A percentile compares a stretch with the other conserved stretches of the same genome.
These are phyloP conservation scores for Dolichallabes microphthalmus DNA, from an alignment of 2,113 vertebrate genomes.

Conservation along the genomic window DNA sequence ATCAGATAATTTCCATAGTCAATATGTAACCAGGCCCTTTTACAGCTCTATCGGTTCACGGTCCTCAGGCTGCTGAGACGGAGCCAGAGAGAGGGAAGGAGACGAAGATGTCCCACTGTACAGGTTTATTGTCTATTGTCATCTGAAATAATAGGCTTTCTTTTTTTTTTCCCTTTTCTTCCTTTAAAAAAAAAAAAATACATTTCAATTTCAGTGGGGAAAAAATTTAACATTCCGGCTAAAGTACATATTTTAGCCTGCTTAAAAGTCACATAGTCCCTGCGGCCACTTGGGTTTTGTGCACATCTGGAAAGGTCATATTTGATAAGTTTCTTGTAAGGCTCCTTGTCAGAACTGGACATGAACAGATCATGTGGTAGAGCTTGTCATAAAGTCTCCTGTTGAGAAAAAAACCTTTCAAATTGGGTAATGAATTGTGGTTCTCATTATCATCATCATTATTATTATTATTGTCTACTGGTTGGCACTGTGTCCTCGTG, in stretches of 20 bases:
- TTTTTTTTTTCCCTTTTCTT: not conserved
- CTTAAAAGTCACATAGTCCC: not conserved
- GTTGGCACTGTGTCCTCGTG: too few relatives aligned
- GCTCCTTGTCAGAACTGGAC: conserved; percentile 9
- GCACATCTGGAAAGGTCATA: conserved; percentile 25
- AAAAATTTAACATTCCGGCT: not conserved
- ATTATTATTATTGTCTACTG: not conserved
- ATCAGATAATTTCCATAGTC: conserved; percentile 53
- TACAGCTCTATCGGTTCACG: conserved; percentile 25
- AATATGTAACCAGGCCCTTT: conserved; percentile 48
- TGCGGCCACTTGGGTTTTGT: conserved; percentile 13
- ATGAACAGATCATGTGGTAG: not conserved
- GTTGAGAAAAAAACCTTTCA: not conserved
- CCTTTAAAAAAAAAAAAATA: too few relatives aligned
- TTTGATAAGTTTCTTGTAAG: conserved; percentile 16
- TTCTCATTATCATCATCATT: not conserved
- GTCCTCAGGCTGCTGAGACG: conserved; percentile 5
- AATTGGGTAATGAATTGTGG: not conserved
- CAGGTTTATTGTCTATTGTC: conserved; percentile 15
- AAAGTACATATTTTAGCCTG: conserved; percentile 1
- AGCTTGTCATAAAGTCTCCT: not conserved
- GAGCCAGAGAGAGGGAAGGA: not conserved
- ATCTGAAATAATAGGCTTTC: not conserved
- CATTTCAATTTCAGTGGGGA: not conserved
- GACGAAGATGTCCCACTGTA: conserved; percentile 1